A percentile compares a stretch with the other conserved stretches of the same genome.
These are phyloP conservation scores for Rhadina sibilatrix DNA, from an alignment of 2,113 vertebrate species.

Conservation along the genomic window DNA sequence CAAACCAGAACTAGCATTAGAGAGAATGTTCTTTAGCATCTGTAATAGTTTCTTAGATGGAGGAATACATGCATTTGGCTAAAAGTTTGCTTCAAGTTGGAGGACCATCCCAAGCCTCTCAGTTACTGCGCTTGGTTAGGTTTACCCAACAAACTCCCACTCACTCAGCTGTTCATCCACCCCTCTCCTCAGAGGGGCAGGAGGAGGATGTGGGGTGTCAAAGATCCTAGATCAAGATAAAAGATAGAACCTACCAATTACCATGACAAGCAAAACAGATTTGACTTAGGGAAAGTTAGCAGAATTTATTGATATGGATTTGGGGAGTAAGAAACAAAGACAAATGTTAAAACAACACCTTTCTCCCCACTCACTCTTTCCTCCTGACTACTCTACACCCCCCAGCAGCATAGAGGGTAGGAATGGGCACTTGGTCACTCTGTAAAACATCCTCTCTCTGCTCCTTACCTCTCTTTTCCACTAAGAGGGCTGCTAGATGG, in stretches of 20 bases:
- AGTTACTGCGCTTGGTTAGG: neutral
- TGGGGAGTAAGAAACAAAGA: neutral
- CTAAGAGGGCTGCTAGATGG: too few species aligned
- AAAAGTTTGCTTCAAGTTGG: neutral
- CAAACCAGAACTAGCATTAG: neutral
- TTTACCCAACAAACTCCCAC: neutral
- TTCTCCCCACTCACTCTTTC: neutral
- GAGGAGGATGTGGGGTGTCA: neutral
- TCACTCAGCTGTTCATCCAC: neutral
- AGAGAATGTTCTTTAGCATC: neutral
- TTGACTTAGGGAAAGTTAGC: rapidly evolving
- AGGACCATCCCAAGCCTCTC: neutral
- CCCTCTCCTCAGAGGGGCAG: neutral
- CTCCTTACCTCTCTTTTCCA: neutral
- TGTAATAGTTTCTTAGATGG: neutral
- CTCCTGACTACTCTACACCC: neutral
- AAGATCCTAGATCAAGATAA: neutral
- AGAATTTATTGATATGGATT: neutral
- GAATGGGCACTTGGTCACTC: neutral
- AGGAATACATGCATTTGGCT: neutral
- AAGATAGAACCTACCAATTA: neutral
- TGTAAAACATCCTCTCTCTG: neutral
- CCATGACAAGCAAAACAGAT: neutral
- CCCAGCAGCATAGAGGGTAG: rapidly evolving
- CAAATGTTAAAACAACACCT: neutral